These are phyloP conservation scores for Drosophila paracracens DNA, from an alignment of 2,888 invertebrate genomes.

Conservation along the genomic window DNA sequence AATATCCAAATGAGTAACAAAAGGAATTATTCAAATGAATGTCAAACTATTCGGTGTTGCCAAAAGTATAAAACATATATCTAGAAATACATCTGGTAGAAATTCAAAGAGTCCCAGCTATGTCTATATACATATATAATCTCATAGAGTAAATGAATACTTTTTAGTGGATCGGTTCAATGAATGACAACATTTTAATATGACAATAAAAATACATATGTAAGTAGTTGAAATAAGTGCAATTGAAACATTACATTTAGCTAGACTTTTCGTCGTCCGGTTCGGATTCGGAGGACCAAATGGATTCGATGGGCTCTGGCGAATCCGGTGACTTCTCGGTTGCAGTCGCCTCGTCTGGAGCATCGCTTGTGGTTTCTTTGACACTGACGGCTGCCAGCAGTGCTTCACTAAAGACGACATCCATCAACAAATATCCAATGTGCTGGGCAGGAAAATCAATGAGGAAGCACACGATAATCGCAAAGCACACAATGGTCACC, in stretches of 20 bases:
- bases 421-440: slow-evolving; percentile 82
- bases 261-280: slow-evolving; percentile 71
- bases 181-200: slow-evolving; percentile 27
- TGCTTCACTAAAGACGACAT: slow-evolving; percentile 82
- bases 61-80: neutral
- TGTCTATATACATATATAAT: neutral
- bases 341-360: slow-evolving; percentile 69
- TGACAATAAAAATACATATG: slow-evolving; percentile 26
- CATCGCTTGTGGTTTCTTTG: slow-evolving; percentile 30
- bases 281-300: slow-evolving; percentile 85
- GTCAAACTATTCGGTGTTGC: neutral
- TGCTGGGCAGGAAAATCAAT: slow-evolving; percentile 89
- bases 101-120: neutral
- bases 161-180: neutral
- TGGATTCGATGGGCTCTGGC: slow-evolving; percentile 83
- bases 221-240: slow-evolving; percentile 19
- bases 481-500: slow-evolving; percentile 86
- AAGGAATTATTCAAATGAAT: neutral
- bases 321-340: slow-evolving; percentile 57
- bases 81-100: neutral
- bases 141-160: neutral
- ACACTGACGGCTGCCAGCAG: slow-evolving; percentile 25
- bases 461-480: slow-evolving; percentile 87
- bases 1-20: neutral
- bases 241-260: slow-evolving; percentile 50